These are phyloP conservation scores for Condylura cristata DNA, from an alignment of 2,113 vertebrate genomes.

Conservation along the genomic window DNA sequence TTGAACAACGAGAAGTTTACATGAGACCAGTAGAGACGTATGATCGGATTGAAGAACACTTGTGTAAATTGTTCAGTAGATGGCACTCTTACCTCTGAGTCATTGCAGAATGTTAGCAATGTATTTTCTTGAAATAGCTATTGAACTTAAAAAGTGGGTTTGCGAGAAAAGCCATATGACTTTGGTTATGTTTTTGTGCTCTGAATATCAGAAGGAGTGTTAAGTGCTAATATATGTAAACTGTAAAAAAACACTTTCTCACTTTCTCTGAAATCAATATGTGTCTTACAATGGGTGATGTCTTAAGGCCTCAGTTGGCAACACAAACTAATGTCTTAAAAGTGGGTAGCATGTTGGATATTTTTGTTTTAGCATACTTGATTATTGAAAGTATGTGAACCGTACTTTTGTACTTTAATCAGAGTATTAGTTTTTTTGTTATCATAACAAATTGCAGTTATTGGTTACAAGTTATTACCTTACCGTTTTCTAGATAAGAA, in stretches of 20 bases:
- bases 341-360: background rate
- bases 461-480: background rate
- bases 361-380: background rate
- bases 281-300: background rate
- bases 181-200: slow-evolving; percentile 10
- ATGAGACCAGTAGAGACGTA: background rate
- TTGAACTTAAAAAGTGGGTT: background rate
- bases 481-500: background rate
- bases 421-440: background rate
- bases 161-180: background rate
- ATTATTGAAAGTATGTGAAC: background rate
- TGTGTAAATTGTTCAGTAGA: slow-evolving; percentile 69
- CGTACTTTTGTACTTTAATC: background rate
- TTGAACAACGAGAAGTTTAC: slow-evolving; percentile 1
- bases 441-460: background rate
- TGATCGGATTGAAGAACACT: background rate
- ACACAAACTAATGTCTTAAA: background rate
- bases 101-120: background rate
- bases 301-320: background rate
- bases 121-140: background rate
- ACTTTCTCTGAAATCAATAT: background rate
- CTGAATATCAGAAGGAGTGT: background rate
- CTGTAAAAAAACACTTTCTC: background rate
- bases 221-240: background rate
- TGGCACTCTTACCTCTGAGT: slow-evolving; percentile 67